Percentiles rank a stretch among this genome's conserved stretches.
Evolutionary conservation across 2,797 vertebrate species (phyloP).

Genomic region (Helostoma temminkii): DNA sequence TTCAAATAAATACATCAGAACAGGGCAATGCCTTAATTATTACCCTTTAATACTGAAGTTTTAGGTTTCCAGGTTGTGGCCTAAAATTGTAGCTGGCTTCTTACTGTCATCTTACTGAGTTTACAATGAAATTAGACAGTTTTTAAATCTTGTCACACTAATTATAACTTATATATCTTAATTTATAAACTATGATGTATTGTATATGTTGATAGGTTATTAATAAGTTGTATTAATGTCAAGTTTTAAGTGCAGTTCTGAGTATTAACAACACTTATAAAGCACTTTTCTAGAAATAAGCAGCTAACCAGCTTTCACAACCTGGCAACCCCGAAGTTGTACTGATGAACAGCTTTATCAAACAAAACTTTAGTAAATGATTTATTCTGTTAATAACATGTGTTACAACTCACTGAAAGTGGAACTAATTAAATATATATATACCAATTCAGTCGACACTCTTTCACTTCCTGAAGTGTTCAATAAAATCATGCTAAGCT

Average conservation of each 20-base stretch:
- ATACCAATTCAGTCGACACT: background rate
- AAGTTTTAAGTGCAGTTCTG: no score
- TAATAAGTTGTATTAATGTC: background rate
- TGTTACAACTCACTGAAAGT: no score
- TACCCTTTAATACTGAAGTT: no score
- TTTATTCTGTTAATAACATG: background rate
- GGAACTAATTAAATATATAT: background rate
- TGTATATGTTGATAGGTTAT: background rate
- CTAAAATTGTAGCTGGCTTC: no score
- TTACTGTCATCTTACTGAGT: no score
- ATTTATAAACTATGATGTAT: no score
- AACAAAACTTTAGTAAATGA: background rate
- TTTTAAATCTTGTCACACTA: no score
- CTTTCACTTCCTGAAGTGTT: background rate
- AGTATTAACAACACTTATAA: no score
- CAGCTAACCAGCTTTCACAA: background rate
- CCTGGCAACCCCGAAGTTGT: slow-evolving; percentile 13
- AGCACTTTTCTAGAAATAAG: background rate
- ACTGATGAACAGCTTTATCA: background rate
- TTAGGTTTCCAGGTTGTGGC: background rate
- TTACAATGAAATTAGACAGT: no score
- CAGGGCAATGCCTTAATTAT: background rate
- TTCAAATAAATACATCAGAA: background rate
- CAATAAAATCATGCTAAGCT: background rate
- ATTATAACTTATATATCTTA: no score